Percentiles rank a stretch among this genome's conserved stretches.
Conservation (phyloP, 2,113 vertebrate species). For the Lonchura striata region DNA sequence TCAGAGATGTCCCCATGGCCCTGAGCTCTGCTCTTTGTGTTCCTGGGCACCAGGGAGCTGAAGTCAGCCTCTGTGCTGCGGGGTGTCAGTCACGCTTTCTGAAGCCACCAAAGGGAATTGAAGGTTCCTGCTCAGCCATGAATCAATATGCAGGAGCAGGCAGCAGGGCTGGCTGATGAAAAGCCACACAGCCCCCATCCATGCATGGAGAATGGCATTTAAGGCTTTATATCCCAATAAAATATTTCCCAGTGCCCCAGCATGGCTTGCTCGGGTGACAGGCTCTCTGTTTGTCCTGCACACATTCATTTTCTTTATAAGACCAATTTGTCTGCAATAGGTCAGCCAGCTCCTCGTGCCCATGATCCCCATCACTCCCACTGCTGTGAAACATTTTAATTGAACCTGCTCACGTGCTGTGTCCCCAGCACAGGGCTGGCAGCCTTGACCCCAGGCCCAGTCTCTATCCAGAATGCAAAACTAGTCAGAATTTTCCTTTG, state of each 20-base stretch:
- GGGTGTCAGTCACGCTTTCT: neutral
- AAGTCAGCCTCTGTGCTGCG: neutral
- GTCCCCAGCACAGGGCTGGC: neutral
- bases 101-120: neutral
- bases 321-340: slow-evolving; percentile 13
- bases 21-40: neutral
- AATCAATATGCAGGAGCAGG: slow-evolving; percentile 5
- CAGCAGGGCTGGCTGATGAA: neutral
- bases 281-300: neutral
- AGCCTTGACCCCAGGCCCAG: neutral
- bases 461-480: neutral
- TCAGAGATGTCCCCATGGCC: accelerated
- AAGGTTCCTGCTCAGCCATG: neutral
- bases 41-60: neutral
- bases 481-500: neutral
- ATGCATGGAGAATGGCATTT: slow-evolving; percentile 27
- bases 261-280: neutral
- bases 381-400: neutral
- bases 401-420: neutral
- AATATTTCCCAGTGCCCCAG: neutral
- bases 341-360: neutral
- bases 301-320: slow-evolving; percentile 25
- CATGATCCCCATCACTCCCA: neutral
- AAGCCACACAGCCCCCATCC: neutral
- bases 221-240: slow-evolving; percentile 25